Conservation (phyloP, 2,888 invertebrate genomes). For the Calliphora vomitoria region DNA sequence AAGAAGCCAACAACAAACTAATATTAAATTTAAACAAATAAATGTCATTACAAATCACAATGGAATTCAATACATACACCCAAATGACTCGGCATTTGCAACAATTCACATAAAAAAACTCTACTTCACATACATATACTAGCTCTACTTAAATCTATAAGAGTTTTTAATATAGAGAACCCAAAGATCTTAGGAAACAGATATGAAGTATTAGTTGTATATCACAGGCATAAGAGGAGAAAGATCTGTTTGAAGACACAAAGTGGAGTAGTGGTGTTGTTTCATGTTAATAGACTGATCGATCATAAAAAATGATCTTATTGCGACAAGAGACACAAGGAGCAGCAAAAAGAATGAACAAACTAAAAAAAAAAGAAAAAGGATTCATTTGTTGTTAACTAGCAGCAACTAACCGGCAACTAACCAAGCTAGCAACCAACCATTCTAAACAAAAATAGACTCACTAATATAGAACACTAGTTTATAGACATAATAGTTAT, state of each 20-base stretch:
- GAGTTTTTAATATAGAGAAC: constrained; percentile 23
- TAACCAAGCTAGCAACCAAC: constrained; percentile 4
- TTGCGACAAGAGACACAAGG: constrained; percentile 61
- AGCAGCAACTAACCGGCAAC: neutral
- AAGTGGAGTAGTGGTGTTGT: constrained; percentile 61
- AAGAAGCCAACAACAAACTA: neutral
- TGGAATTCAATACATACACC: constrained; percentile 79
- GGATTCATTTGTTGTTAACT: constrained; percentile 43
- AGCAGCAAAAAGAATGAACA: constrained; percentile 16
- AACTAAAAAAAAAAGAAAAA: neutral
- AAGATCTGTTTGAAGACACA: neutral
- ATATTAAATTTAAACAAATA: constrained; percentile 76
- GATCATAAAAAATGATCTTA: constrained; percentile 82
- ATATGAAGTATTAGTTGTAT: constrained; percentile 60
- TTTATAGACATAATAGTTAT: constrained; percentile 52
- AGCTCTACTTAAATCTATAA: constrained; percentile 13
- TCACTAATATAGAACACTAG: constrained; percentile 59
- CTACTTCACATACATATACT: neutral
- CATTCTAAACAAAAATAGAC: constrained; percentile 33
- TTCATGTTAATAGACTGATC: constrained; percentile 82
- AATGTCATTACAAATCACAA: constrained; percentile 83
- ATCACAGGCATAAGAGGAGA: constrained; percentile 15
- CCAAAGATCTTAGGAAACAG: constrained; percentile 46
- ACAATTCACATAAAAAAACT: constrained; percentile 46
- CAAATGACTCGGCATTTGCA: constrained; percentile 62